Evolutionary conservation across 2,113 vertebrate species (phyloP).

Genomic region (Lynx canadensis): DNA sequence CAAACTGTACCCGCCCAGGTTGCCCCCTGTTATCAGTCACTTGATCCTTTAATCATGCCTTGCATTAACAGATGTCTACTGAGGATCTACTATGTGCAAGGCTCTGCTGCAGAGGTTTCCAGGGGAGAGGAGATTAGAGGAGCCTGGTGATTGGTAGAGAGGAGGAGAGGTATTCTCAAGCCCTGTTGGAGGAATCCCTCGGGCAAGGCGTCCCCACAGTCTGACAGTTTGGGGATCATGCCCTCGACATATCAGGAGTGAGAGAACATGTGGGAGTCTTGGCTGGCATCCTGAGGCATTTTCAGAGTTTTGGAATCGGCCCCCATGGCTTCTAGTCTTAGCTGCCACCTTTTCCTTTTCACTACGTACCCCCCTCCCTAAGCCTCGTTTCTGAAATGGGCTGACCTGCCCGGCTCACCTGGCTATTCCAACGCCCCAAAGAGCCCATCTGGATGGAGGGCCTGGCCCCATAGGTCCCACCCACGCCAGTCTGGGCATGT

Average conservation of each 20-base stretch:
- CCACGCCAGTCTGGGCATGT: neutral
- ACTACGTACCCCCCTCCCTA: neutral
- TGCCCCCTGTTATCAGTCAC: neutral
- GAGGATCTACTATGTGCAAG: constrained; percentile 15
- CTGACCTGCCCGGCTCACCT: neutral
- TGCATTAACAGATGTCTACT: neutral
- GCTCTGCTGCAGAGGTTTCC: neutral
- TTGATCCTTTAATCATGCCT: neutral
- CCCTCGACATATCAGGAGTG: neutral
- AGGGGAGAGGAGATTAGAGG: neutral
- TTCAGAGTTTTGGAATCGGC: neutral
- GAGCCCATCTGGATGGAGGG: neutral
- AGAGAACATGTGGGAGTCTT: rapidly evolving
- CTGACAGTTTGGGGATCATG: too few species aligned
- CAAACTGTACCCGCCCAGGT: too few species aligned
- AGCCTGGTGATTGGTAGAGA: neutral
- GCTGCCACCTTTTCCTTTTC: neutral
- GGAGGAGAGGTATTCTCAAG: neutral
- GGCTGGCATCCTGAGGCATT: neutral
- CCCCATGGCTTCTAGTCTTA: neutral
- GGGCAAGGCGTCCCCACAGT: neutral
- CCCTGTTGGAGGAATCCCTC: neutral
- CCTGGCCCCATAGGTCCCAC: neutral
- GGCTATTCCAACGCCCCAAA: neutral
- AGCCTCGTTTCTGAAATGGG: neutral